phyloP scores from a whole-genome alignment of 1,140 invertebrate genomes.

The Steinernema feltiae region DNA sequence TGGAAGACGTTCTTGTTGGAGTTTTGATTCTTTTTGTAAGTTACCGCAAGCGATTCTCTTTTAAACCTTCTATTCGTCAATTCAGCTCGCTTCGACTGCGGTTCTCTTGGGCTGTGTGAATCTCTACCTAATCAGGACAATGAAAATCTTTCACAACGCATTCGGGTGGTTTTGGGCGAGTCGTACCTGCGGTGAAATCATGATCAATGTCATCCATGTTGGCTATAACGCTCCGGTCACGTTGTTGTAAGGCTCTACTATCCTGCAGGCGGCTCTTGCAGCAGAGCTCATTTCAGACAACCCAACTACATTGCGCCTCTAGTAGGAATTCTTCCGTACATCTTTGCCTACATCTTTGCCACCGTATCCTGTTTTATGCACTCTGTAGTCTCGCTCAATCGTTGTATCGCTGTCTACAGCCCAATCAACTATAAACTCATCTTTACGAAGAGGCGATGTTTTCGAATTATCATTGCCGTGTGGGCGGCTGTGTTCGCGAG shows the following conservation, averaged over 20 bases:
- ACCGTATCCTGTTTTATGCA: neutral
- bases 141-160: neutral
- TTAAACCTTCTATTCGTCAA: neutral
- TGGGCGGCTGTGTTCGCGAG: neutral
- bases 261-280: too few species aligned
- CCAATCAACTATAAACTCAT: neutral
- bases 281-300: neutral
- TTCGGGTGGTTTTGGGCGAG: slow-evolving; percentile 3
- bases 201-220: neutral
- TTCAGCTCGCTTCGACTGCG: neutral
- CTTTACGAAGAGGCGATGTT: neutral
- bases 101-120: neutral
- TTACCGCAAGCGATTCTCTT: too few species aligned
- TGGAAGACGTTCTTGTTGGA: neutral
- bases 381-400: neutral
- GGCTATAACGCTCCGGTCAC: neutral
- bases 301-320: neutral
- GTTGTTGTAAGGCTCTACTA: neutral
- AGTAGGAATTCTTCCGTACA: neutral
- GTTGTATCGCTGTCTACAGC: neutral
- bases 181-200: neutral
- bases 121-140: neutral
- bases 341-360: neutral
- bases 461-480: neutral
- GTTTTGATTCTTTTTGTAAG: neutral